Base-by-base conservation (phyloP, 2,797 vertebrate genomes). In the Syndactyla subalaris region DNA sequence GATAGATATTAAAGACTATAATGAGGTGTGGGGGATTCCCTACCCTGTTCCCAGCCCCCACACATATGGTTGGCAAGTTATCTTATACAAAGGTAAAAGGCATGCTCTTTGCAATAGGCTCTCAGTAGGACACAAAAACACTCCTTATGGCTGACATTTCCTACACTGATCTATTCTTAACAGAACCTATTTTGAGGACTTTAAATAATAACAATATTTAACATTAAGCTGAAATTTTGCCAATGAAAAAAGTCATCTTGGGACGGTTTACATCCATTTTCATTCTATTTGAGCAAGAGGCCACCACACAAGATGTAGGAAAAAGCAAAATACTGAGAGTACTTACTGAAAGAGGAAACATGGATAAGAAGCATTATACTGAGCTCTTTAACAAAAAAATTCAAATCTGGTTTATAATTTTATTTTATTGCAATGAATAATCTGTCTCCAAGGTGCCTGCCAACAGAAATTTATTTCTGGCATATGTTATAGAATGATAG, bases 1-100 rank as follows among this genome's bases (percentile, higher is more conserved):
- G 83, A 78, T 91, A 89, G 97, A 89, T 70, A 84, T 82, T 80
- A 92, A 96, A 87, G 88, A 55, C 63, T 91, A 21, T 80, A 78
- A 83, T 76, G 80, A 75, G 18, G 57, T 61, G n/a, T 70, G n/a
- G 48, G 68, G 17, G 48, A 52, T 66, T 45, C 79, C n/a, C 43
- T 46, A 14, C 10, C 7, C 18, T 70, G 14, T 14, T 88, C 61
- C 46, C 24, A 78, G 22, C 29, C 29, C 43, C 41, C 10, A 38
- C 0, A 0, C 34, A 48, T 9, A 8, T 5, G 2, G 12, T 61
- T 74, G 85, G 34, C 16, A 79, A 63, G 39, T 67, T 94, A 46
- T 77, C 78, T 46, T 68, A 14, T 29, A 54, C 46, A 55, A 55
- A 66, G 24, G n/a, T 26, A 13, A 32, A 89, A 84, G 73, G 24